Conservation (phyloP, 2,113 vertebrate genomes). For the Tenebrosternarchus preto region DNA sequence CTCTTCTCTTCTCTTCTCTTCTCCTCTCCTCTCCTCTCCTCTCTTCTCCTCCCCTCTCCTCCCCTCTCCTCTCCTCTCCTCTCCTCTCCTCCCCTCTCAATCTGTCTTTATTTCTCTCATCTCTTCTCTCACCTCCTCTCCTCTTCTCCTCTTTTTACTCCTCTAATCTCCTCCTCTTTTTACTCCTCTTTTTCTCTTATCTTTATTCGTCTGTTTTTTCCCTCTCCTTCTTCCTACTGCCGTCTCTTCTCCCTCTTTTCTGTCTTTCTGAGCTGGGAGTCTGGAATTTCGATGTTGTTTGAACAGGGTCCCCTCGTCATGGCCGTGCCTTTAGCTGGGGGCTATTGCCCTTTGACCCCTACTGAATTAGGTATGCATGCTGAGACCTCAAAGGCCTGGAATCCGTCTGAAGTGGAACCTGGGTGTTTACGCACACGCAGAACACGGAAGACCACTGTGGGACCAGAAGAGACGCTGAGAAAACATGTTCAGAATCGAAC, state of each 20-base stretch:
- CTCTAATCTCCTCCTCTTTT: neutral
- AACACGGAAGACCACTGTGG: slow-evolving; percentile 36
- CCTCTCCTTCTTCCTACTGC: slow-evolving; percentile 56
- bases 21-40: slow-evolving; percentile 47
- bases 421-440: slow-evolving; percentile 43
- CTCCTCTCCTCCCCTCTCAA: neutral
- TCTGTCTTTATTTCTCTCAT: neutral
- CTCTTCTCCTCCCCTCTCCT: slow-evolving; percentile 55
- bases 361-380: slow-evolving; percentile 73
- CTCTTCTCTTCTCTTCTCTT: slow-evolving; percentile 28
- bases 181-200: neutral
- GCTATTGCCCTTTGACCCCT: slow-evolving; percentile 78
- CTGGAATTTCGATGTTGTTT: slow-evolving; percentile 82
- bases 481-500: slow-evolving; percentile 24
- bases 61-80: neutral
- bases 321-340: slow-evolving; percentile 76
- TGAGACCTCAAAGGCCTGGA: slow-evolving; percentile 62
- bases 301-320: slow-evolving; percentile 79
- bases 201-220: neutral
- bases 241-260: slow-evolving; percentile 67
- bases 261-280: slow-evolving; percentile 59
- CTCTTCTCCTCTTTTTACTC: neutral
- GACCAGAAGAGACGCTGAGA: slow-evolving; percentile 21
- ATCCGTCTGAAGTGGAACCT: slow-evolving; percentile 64
- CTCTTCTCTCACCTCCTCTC: slow-evolving; percentile 7